Base-by-base conservation (phyloP, 2,888 invertebrate species). In the Merodon equestris region DNA sequence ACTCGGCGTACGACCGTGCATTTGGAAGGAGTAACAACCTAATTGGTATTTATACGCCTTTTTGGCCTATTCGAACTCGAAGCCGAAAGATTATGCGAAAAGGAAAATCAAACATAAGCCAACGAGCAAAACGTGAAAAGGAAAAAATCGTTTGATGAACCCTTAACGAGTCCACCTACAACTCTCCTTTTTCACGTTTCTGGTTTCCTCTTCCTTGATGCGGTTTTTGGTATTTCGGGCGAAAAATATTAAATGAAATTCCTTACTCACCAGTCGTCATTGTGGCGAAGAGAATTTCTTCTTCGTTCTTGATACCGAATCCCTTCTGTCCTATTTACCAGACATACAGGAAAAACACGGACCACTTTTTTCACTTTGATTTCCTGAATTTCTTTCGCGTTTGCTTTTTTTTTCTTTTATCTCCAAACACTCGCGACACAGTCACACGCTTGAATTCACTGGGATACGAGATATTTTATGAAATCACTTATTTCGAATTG, bases 241-340 rank as follows among this genome's bases (percentile, higher is more conserved):
- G n/a, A n/a, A n/a, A n/a, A n/a, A n/a, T n/a, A n/a, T n/a, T n/a
- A n/a, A 34, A 38, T 60, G n/a, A 10, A 17, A 15, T n/a, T 36
- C 15, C 51, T 45, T 50, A 45, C 79, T 79, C 60, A 79, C 79
- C 79, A 58, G 79, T 79, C 79, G 79, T 74, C 79, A 79, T 79
- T 64, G 14, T 72, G 2, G 27, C 7, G 4, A 40, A 3, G 40
- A 42, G 48, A 47, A 17, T 53, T 63, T 40, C 61, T 68, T 73
- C 48, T 58, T 63, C 72, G 48, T 18, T 27, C 48, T 53, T 48
- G 27, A 27, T 27, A 27, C 7, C 27, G 57, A 51, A 63, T 58
- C 73, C 51, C 61, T 68, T 57, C 53, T 60, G 18, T 27, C 27
- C 57, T 66, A 50, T 27, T 56, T 56, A 9, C 42, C 50, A 27